These are phyloP conservation scores for Bellardia bayeri DNA, from an alignment of 2,888 invertebrate species.

Conservation along the genomic window DNA sequence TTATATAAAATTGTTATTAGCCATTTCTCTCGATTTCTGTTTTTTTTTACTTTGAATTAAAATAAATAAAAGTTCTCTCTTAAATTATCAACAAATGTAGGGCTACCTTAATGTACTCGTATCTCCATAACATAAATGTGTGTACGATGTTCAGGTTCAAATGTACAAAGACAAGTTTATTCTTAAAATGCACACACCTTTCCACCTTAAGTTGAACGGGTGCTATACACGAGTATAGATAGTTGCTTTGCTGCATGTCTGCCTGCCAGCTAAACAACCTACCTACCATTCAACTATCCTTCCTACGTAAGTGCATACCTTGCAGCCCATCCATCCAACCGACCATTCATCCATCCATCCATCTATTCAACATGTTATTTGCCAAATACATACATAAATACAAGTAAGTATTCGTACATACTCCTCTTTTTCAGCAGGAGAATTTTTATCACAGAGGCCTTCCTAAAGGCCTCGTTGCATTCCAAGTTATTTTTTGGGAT, in stretches of 20 bases:
- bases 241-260: conserved; percentile 10
- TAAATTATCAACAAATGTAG: too few species aligned
- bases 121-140: conserved; percentile 60
- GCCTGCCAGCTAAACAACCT: conserved; percentile 30
- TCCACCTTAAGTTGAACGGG: conserved; percentile 31
- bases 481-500: too few species aligned
- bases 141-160: conserved; percentile 44
- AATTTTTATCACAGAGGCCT: not conserved
- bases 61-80: too few species aligned
- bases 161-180: conserved; percentile 54
- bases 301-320: conserved; percentile 55
- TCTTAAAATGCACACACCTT: conserved; percentile 45
- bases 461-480: too few species aligned
- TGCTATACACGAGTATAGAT: conserved; percentile 22
- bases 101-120: conserved; percentile 37
- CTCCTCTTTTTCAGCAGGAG: not conserved
- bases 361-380: conserved; percentile 22
- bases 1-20: too few species aligned
- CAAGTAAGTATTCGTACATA: not conserved
- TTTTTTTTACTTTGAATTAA: too few species aligned
- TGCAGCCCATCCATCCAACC: conserved; percentile 25
- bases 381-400: not conserved
- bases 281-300: conserved; percentile 29
- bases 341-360: conserved; percentile 55
- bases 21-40: too few species aligned